Conservation (phyloP, 2,113 vertebrate genomes). For the Stigmatopora argus region DNA sequence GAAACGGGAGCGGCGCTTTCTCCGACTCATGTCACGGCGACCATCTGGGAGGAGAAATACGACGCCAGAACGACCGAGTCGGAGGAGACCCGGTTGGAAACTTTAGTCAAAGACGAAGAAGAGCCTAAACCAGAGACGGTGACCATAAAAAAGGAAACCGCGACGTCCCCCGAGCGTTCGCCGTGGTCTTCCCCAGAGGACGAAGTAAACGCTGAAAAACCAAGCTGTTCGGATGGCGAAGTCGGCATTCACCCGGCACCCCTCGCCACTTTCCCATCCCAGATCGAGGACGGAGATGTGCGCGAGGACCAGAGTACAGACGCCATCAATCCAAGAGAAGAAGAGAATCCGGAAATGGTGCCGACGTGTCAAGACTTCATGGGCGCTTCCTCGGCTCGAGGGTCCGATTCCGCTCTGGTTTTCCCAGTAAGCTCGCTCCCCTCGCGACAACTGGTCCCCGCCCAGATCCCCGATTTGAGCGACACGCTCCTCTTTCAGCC, state of each 20-base stretch:
- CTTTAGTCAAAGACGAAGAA: slow-evolving; percentile 56
- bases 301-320: slow-evolving; percentile 49
- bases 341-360: slow-evolving; percentile 38
- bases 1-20: slow-evolving; percentile 68
- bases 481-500: slow-evolving; percentile 85
- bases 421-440: slow-evolving; percentile 51
- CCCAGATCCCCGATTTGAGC: slow-evolving; percentile 74
- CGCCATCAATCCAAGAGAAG: slow-evolving; percentile 56
- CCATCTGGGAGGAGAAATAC: slow-evolving; percentile 64
- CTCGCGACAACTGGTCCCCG: slow-evolving; percentile 60
- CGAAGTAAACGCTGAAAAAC: slow-evolving; percentile 34
- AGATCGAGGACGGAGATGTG: slow-evolving; percentile 8
- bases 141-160: slow-evolving; percentile 83
- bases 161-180: slow-evolving; percentile 74
- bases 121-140: slow-evolving; percentile 70
- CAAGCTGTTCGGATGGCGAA: not conserved
- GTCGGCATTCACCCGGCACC: not conserved
- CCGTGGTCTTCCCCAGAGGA: slow-evolving; percentile 77
- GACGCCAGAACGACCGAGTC: slow-evolving; percentile 47
- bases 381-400: slow-evolving; percentile 50
- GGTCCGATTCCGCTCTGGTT: slow-evolving; percentile 54
- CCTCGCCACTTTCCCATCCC: too few relatives aligned
- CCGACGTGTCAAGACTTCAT: too few relatives aligned
- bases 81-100: slow-evolving; percentile 83
- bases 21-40: slow-evolving; percentile 66